A percentile compares a stretch with the other conserved stretches of the same genome.
Conservation (phyloP, 2,113 vertebrate species). For the Sylvia atricapilla region DNA sequence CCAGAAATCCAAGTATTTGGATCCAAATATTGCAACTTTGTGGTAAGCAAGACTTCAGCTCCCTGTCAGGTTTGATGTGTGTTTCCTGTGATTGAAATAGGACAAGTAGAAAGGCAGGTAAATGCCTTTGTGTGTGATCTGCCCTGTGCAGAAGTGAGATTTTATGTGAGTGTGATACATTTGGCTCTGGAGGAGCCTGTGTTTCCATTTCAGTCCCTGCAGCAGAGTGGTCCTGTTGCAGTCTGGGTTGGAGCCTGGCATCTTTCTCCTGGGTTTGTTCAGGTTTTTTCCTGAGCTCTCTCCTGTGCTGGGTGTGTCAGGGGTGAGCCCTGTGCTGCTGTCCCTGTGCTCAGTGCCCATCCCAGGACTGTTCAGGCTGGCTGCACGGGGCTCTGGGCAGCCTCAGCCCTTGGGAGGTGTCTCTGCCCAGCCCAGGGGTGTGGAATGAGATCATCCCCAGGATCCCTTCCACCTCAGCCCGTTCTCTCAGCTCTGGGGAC, state of each 20-base stretch:
- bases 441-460: no score
- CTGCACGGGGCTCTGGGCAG: not conserved
- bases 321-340: not conserved
- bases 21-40: not conserved
- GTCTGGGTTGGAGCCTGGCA: not conserved
- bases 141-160: not conserved
- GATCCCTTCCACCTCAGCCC: not conserved
- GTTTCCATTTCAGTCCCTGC: not conserved
- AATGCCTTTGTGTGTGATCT: not conserved
- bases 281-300: not conserved
- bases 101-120: not conserved
- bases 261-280: not conserved
- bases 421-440: no score
- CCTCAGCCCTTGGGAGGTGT: no score
- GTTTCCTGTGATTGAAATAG: not conserved
- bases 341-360: rapidly evolving
- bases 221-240: not conserved
- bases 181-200: not conserved
- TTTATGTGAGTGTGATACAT: rapidly evolving
- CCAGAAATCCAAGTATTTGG: not conserved
- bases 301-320: not conserved
- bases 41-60: not conserved
- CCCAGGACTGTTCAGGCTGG: not conserved
- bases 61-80: not conserved
- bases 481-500: not conserved